These are phyloP conservation scores for Diadema setosum DNA, from an alignment of 35 echinoderm and acorn worm species.

Conservation along the genomic window DNA sequence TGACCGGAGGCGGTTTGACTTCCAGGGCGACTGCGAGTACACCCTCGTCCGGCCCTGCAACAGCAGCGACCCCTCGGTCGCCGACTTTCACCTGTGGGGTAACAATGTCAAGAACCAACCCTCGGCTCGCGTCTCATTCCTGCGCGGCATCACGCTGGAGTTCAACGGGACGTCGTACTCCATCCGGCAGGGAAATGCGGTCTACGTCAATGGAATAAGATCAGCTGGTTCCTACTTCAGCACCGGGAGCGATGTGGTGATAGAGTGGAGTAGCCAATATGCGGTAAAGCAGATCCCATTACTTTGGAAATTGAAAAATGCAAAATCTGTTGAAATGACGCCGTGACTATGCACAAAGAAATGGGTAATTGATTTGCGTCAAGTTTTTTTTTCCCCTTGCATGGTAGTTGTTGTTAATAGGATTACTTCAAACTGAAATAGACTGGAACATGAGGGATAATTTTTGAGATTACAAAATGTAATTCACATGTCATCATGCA, in stretches of 20 bases:
- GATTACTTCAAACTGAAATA: too few species aligned
- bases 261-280: slow-evolving; percentile 14
- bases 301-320: too few species aligned
- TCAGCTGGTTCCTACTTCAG: neutral
- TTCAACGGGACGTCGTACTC: slow-evolving; percentile 7
- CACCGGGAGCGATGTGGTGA: slow-evolving; percentile 1
- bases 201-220: slow-evolving; percentile 16
- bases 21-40: slow-evolving; percentile 82
- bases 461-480: too few species aligned
- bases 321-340: too few species aligned
- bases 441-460: too few species aligned
- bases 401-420: too few species aligned
- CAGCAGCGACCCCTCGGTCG: neutral
- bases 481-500: too few species aligned
- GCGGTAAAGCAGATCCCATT: too few species aligned
- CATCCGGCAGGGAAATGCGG: neutral
- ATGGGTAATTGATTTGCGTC: too few species aligned
- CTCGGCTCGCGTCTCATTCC: slow-evolving; percentile 43
- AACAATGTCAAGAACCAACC: slow-evolving; percentile 27
- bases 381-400: too few species aligned
- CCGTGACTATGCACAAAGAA: too few species aligned
- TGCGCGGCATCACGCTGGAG: slow-evolving; percentile 25
- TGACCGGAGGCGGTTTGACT: slow-evolving; percentile 50
- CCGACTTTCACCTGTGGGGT: slow-evolving; percentile 19
- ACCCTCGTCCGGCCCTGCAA: slow-evolving; percentile 39